Evolutionary conservation across 35 echinoderm and acorn worm species (phyloP).

Genomic region (Diadema setosum): DNA sequence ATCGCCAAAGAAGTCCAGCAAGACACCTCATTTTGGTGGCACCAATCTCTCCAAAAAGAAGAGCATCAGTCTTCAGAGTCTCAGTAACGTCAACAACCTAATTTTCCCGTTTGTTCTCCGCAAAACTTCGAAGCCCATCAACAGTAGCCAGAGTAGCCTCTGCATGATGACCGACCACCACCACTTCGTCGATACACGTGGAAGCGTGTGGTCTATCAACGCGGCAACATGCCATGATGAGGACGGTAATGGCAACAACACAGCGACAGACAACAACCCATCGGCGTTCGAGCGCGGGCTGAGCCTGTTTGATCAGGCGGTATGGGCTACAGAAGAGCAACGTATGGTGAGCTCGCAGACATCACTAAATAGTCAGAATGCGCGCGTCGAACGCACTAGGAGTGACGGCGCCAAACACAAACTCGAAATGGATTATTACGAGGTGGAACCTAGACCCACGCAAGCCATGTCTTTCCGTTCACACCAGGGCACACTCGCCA

Average conservation of each 20-base stretch:
- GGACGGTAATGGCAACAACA: not conserved
- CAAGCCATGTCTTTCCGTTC: not conserved
- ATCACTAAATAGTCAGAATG: not conserved
- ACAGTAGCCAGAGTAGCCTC: not conserved
- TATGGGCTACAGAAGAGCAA: not conserved
- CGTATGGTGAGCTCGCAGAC: not conserved
- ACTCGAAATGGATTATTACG: not conserved
- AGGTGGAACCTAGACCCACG: not conserved
- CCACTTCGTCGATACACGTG: not conserved
- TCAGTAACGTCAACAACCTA: not conserved
- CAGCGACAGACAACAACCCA: not conserved
- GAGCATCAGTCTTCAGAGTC: constrained; percentile 14
- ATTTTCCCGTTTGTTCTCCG: not conserved
- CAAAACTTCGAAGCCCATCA: not conserved
- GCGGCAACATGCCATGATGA: not conserved
- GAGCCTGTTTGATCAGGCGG: not conserved
- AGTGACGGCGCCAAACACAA: not conserved
- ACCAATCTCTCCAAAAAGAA: constrained; percentile 9
- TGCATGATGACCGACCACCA: not conserved
- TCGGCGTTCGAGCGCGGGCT: not conserved
- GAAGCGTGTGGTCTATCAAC: not conserved
- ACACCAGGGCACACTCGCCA: not conserved
- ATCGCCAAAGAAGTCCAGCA: not conserved
- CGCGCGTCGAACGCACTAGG: not conserved
- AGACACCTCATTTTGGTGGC: too few species aligned